Percentiles rank a stretch among this genome's conserved stretches.
Evolutionary conservation across 2,888 invertebrate genomes (phyloP).

Genomic region (Drosophila acutilabella): DNA sequence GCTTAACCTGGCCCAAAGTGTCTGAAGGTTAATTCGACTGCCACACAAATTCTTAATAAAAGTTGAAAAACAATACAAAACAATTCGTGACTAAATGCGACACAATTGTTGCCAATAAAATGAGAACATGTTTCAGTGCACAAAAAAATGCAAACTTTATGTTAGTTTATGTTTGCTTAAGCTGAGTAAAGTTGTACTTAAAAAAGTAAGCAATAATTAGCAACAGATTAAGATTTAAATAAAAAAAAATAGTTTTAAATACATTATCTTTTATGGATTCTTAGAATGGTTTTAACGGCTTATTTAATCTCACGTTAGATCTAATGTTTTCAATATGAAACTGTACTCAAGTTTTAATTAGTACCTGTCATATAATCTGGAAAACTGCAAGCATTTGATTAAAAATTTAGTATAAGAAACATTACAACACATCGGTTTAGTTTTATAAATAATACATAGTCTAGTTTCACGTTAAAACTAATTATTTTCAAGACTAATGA

Average conservation of each 20-base stretch:
- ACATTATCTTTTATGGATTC: too few species aligned
- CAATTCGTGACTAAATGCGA: constrained; percentile 65
- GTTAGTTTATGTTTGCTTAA: background rate
- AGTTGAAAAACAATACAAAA: constrained; percentile 25
- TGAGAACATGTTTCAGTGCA: constrained; percentile 1
- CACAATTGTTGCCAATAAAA: constrained; percentile 54
- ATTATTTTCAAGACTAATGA: background rate
- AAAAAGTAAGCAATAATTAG: background rate
- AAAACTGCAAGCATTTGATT: too few species aligned
- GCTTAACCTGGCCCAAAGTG: constrained; percentile 15
- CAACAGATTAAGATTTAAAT: background rate
- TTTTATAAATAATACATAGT: too few species aligned
- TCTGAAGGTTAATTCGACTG: constrained; percentile 18
- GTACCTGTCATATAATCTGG: too few species aligned
- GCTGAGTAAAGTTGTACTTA: background rate
- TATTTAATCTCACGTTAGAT: too few species aligned
- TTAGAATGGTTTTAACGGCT: too few species aligned
- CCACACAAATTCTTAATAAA: constrained; percentile 21
- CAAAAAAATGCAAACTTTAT: constrained; percentile 1
- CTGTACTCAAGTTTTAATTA: too few species aligned
- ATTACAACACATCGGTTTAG: too few species aligned
- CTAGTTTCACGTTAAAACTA: background rate
- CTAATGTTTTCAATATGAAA: too few species aligned
- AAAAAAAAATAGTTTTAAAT: background rate
- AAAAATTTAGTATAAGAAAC: too few species aligned